These are phyloP conservation scores for Monoplex corrugatus DNA, from an alignment of 2,888 invertebrate species.

Conservation along the genomic window DNA sequence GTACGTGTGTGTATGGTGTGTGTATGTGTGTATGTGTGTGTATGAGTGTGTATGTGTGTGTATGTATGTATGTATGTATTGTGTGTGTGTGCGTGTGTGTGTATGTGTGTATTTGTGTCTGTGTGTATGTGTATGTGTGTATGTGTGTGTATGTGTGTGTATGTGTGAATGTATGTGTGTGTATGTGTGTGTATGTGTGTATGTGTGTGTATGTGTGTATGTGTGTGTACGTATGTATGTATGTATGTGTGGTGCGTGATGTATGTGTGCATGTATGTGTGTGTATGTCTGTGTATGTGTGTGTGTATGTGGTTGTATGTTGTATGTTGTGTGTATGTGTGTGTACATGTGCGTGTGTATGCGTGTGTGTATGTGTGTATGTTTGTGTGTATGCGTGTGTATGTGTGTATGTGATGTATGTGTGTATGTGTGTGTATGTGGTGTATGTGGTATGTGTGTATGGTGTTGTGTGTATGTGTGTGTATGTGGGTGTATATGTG, in stretches of 20 bases:
- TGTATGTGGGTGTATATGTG: not conserved
- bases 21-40: no score
- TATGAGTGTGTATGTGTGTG: not conserved
- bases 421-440: not conserved
- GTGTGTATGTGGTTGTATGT: not conserved
- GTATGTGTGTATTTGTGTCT: no score
- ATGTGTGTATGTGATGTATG: not conserved
- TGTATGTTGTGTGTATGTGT: not conserved
- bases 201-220: not conserved
- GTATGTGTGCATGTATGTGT: no score
- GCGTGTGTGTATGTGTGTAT: not conserved
- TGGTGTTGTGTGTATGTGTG: not conserved
- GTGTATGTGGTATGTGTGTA: not conserved
- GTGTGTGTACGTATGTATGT: not conserved
- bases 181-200: not conserved
- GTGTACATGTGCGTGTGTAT: no score
- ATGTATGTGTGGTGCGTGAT: not conserved
- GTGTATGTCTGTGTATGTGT: not conserved
- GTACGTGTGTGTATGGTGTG: no score
- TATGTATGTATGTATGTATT: not conserved
- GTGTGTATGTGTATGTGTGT: no score
- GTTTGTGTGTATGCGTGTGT: not conserved
- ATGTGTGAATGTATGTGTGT: not conserved
- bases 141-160: not conserved
- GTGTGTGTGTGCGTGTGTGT: not conserved